Evolutionary conservation across 2,797 vertebrate species (phyloP).

Genomic region (Leptodactylus fallax): DNA sequence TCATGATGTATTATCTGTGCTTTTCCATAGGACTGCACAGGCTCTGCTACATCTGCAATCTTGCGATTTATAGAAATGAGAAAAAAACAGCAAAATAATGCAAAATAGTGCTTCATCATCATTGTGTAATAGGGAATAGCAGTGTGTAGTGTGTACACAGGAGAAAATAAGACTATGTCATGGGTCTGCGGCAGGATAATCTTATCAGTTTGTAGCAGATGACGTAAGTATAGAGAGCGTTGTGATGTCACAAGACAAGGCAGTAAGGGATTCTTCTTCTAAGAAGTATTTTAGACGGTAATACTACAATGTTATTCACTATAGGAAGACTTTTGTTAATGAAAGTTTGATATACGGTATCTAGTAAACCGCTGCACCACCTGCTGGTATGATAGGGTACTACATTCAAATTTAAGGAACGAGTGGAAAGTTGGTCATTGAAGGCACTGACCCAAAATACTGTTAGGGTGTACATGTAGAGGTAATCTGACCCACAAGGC

Average conservation of each 20-base stretch:
- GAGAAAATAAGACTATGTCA: not conserved
- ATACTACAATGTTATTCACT: not conserved
- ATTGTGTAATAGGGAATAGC: not conserved
- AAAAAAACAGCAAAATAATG: not conserved
- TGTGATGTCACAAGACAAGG: not conserved
- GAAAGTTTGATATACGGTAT: too few relatives aligned
- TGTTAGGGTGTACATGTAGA: too few relatives aligned
- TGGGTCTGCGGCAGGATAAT: constrained; percentile 14
- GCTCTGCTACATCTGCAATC: not conserved
- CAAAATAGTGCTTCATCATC: constrained; percentile 10
- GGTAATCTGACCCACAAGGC: too few relatives aligned
- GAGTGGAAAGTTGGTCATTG: too few relatives aligned
- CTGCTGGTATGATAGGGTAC: not conserved
- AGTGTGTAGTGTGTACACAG: not conserved
- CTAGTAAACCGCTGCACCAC: not conserved
- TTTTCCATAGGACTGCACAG: too few relatives aligned
- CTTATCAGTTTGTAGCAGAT: constrained; percentile 12
- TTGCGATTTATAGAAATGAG: not conserved
- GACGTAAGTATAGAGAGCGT: too few relatives aligned
- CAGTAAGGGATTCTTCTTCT: not conserved
- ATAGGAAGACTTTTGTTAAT: not conserved
- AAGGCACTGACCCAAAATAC: too few relatives aligned
- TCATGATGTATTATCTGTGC: too few relatives aligned
- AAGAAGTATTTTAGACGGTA: not conserved
- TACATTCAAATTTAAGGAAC: not conserved